Base-by-base conservation (phyloP, 2,113 vertebrate genomes). In the Pungitius pungitius region DNA sequence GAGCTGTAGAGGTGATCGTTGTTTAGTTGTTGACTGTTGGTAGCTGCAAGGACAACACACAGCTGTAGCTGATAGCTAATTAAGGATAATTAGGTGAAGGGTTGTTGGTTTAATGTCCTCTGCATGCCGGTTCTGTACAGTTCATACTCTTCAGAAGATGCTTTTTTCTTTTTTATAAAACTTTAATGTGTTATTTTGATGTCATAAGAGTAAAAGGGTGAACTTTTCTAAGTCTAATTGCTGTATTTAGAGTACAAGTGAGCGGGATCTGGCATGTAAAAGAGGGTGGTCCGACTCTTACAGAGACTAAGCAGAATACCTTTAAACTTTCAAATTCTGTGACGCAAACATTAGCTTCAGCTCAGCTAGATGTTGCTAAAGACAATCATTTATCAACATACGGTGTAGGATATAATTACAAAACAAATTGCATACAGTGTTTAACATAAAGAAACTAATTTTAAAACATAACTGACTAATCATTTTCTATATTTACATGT, bases 41-140 rank as follows among this genome's bases (percentile, higher is more conserved):
- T 51, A 10, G 35, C 24, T 54, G 3, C 17, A 4, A 54, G 18
- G 59, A 55, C 47, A 54, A 9, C 11, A 33, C 35, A 52, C 26
- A 43, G 71, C 27, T 64, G 49, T 13, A 33, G 39, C 59, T 64
- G 24, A 64, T 64, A 22, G 49, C 49, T 64, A 24, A 64, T 56
- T 35, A 64, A 35, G 4, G 26, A 9, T 64, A 52, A 62, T 70
- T 47, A 49, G 14, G 8, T 26, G 15, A 49, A 58, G 6, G 57
- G 37, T 14, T 68, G 33, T 39, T 35, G 26, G n/a, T 54, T 12
- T 12, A 51, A 52, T 27, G 35, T 57, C 14, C 45, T 57, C 52
- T 57, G 12, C 54, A 17, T 4, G 13, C 54, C 17, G 40, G 8
- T 30, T 12, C 37, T 56, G 15, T 12, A 27, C 49, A 0, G 7